A percentile compares a stretch with the other conserved stretches of the same genome.
Evolutionary conservation across 2,113 vertebrate genomes (phyloP).

Genomic region (Prionailurus viverrinus): DNA sequence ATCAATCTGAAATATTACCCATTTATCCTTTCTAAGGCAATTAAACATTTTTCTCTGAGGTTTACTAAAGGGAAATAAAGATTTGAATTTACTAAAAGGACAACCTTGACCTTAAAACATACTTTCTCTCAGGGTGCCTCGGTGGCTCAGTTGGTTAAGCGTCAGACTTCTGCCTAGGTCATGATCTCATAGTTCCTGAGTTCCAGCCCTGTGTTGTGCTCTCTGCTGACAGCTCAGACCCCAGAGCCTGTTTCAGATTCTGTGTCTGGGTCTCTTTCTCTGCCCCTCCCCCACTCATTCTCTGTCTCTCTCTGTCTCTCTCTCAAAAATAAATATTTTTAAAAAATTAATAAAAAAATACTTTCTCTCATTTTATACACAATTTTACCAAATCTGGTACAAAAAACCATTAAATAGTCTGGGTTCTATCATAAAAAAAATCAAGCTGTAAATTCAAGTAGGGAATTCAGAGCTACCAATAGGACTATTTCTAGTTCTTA

Average conservation of each 20-base stretch:
- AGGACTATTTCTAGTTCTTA: slow-evolving; percentile 41
- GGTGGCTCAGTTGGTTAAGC: no score
- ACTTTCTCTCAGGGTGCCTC: background rate
- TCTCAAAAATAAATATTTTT: no score
- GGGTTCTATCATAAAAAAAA: background rate
- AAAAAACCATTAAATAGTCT: background rate
- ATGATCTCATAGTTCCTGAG: no score
- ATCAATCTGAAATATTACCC: slow-evolving; percentile 53
- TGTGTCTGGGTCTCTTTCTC: no score
- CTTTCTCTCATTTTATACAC: background rate
- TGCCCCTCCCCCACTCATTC: no score
- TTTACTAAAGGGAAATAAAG: slow-evolving; percentile 2
- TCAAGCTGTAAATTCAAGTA: background rate
- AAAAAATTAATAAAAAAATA: background rate
- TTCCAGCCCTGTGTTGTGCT: no score
- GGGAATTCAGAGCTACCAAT: background rate
- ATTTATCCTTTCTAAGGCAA: slow-evolving; percentile 38
- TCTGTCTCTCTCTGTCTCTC: no score
- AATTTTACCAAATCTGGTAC: background rate
- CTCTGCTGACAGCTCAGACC: no score
- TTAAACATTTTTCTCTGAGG: background rate
- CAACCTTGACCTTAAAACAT: background rate
- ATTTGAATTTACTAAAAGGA: background rate
- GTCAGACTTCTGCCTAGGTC: no score
- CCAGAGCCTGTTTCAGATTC: no score